phyloP scores from a whole-genome alignment of 1,140 invertebrate genomes.

The Lepidurus packardi region DNA sequence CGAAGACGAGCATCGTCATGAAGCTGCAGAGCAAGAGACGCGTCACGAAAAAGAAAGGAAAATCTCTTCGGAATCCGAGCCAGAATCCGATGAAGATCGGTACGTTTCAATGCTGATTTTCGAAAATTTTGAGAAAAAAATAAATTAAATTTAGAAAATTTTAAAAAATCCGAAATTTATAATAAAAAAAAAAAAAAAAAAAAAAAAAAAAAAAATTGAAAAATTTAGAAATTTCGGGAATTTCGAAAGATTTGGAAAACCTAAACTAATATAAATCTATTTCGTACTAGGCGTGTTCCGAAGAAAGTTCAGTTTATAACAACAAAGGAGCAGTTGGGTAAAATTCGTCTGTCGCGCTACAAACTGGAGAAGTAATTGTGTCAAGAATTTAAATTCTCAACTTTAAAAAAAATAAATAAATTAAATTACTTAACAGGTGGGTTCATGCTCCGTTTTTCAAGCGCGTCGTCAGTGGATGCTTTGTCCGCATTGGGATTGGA shows the following conservation, averaged over 20 bases:
- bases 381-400: conserved; percentile 29
- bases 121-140: not conserved
- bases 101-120: conserved; percentile 35
- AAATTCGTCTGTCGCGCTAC: conserved; percentile 79
- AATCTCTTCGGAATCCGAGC: conserved; percentile 48
- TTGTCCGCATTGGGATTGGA: conserved; percentile 93
- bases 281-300: not conserved
- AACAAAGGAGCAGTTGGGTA: conserved; percentile 75
- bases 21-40: not conserved
- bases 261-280: too few species aligned
- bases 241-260: too few species aligned
- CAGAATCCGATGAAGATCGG: conserved; percentile 44
- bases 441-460: conserved; percentile 95
- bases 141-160: conserved; percentile 27
- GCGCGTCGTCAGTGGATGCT: conserved; percentile 82
- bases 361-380: conserved; percentile 69
- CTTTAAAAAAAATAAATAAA: too few species aligned
- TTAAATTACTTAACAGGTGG: conserved; percentile 53
- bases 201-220: too few species aligned
- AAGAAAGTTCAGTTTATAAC: conserved; percentile 61
- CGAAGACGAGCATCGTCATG: conserved; percentile 49
- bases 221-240: conserved; percentile 27
- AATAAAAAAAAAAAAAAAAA: too few species aligned
- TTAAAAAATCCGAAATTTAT: not conserved
- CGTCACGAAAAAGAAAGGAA: not conserved